Evolutionary conservation across 1,140 invertebrate genomes (phyloP), one percentile per base, ranked within the genome.

Genomic region (Tribolium madens): DNA sequence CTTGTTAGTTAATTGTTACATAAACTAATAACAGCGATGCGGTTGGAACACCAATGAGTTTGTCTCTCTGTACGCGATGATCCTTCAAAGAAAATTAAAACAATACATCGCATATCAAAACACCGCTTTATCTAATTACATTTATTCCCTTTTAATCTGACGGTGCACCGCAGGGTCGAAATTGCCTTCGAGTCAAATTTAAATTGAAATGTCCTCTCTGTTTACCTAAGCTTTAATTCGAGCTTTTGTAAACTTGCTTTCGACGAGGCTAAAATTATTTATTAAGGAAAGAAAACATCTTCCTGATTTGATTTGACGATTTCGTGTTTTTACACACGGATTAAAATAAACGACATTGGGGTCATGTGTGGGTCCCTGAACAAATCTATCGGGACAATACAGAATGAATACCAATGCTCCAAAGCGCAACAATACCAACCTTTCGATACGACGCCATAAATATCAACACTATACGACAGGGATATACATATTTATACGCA

Each of bases 381-480:
- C 70, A 52, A 72, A 72, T 72, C 70, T 72, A 72, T 72, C 50
- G 46, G 46, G 17, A 72, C 70, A 72, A 72, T 72, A 72, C 70
- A 18, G 70, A 72, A 72, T 72, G 70, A 72, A 72, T 72, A 72
- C 70, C 70, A 72, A 72, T 72, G 70, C 46, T 26, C 18, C 21
- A 64, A 52, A 72, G 70, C 46, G 70, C 12, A 46, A 52, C 50
- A 21, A 15, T 26, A 13, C 70, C 18, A 14, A 72, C 50, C 9
- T 72, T 71, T 72, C 50, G 46, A 72, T 72, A 72, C 70, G 50
- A 33, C 14, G 13, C 70, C 70, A 72, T 72, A 72, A 72, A 72
- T 72, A 50, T 26, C 70, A 31, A 50, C 46, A 72, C 46, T 72
- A 52, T 13, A 71, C 9, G 47, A 47, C 69, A 71, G 3, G n/a